A percentile compares a stretch with the other conserved stretches of the same genome.
Conservation (phyloP, 2,113 vertebrate species). For the Rhabdomys dilectus region DNA sequence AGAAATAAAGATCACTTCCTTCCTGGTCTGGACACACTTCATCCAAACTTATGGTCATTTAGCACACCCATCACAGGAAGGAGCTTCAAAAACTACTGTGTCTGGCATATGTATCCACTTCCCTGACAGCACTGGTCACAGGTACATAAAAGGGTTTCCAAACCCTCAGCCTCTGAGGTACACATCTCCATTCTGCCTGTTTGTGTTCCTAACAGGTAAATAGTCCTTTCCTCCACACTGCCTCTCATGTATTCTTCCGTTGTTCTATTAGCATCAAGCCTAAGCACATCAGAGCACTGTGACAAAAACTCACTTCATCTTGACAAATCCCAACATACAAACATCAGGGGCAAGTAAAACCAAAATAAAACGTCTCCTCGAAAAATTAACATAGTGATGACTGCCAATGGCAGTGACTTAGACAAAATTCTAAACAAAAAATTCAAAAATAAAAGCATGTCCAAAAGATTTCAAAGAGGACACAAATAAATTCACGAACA, state of each 20-base stretch:
- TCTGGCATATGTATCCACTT: background rate
- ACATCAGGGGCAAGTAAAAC: background rate
- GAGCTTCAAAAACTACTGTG: background rate
- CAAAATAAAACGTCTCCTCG: background rate
- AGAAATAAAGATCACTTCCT: no score
- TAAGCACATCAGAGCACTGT: background rate
- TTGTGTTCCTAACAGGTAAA: no score
- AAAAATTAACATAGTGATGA: background rate
- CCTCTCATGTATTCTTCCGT: background rate
- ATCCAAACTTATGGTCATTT: background rate
- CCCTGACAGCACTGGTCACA: background rate
- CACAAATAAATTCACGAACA: background rate
- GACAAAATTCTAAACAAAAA: background rate
- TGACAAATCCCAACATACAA: background rate
- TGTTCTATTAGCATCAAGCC: background rate
- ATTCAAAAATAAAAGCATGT: background rate
- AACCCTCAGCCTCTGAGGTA: background rate
- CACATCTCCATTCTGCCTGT: background rate
- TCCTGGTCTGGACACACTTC: background rate
- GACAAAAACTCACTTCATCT: background rate
- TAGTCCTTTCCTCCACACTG: no score
- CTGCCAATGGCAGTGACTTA: background rate
- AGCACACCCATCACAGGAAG: background rate
- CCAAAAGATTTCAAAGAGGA: background rate
- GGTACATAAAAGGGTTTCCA: background rate